Base-by-base conservation (phyloP, 2,888 invertebrate genomes). In the Sabatieria punctata region DNA sequence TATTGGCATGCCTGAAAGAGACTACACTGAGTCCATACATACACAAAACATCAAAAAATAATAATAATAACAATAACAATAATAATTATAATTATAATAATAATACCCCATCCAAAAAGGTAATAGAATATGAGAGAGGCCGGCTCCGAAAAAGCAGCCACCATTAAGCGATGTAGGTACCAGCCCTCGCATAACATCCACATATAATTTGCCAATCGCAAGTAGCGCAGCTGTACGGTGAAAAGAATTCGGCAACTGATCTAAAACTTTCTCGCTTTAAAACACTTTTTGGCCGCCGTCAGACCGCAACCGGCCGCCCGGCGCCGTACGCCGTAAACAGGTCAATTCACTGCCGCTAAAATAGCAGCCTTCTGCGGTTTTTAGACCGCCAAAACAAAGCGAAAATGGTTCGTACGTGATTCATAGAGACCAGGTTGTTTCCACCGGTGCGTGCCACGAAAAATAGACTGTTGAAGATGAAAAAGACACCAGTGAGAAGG, bases 101-200 rank as follows among this genome's bases (percentile, higher is more conserved):
- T n/a, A n/a, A 58, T 54, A 71, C 72, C 71, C 72, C 72, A 72
- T 49, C 72, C 71, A 41, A 69, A 60, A 22, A 67, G 38, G 52
- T 69, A 70, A 55, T 70, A 72, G 30, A 67, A 55, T 2, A 58
- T 48, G 19, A 69, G 59, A 24, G 57, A 62, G 45, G 60, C 60
- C 55, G 69, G 61, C 51, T 68, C 65, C 18, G 65, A 65, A 51
- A 71, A 70, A 6, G 70, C 67, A 11, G 67, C 61, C 19, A 68
- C 60, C 46, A 73, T 64, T 4, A 72, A 57, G 45, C 68, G 64
- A 55, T 71, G 71, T 24, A 73, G 60, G 55, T 73, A 71, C 48
- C 68, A 68, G 1, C 67, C 71, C 54, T 71, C 70, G 18, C 57
- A 58, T 41, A 71, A 66, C 71, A 72, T 72, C 72, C 72, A 73